Evolutionary conservation across 2,797 vertebrate genomes (phyloP), one percentile per base, ranked within the genome.

Genomic region (Arctocebus calabarensis): DNA sequence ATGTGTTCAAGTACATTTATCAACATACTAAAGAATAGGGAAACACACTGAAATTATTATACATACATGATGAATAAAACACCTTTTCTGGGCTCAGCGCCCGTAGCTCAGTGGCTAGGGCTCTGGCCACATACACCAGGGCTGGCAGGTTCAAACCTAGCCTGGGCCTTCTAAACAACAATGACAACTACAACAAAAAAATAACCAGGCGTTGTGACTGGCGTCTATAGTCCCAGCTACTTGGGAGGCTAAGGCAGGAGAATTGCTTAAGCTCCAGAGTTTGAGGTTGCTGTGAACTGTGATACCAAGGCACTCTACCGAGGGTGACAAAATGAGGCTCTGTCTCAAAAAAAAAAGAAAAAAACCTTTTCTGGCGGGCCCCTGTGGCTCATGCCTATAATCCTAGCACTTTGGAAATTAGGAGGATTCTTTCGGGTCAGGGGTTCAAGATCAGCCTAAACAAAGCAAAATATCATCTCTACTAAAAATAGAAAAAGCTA

Each of bases 31-130:
- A 85, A 34, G 5, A 79, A 40, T 9, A 94, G 12, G 55, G n/a
- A 75, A 75, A 82, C 17, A 88, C 23, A 90, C 45, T 78, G 40
- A 22, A 93, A 66, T 91, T 75, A 87, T 10, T 74, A 70, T 62
- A 5, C 34, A 78, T 29, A 57, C 40, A 40, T 34, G 64, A 40
- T 59, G 52, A 79, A 64, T n/a, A 82, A 90, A 94, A 87, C 5
- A 87, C 29, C 16, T 68, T 4, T 73, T 81, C 45, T 48, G 17
- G 64, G 48, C 48, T 52, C 3, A 3, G 48, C 4, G 14, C 48
- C 48, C 14, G 14, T 52, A 52, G 48, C 48, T 52, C 48, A 52
- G 48, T 1, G 2, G 14, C 48, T 16, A 52, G 48, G 48, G 48
- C 48, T 5, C 48, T 14, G 4, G 48, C 48, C 48, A 52, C 48